Evolutionary conservation across 1,140 invertebrate species (phyloP), one percentile per base, ranked within the genome.

Genomic region (Araneus ventricosus): DNA sequence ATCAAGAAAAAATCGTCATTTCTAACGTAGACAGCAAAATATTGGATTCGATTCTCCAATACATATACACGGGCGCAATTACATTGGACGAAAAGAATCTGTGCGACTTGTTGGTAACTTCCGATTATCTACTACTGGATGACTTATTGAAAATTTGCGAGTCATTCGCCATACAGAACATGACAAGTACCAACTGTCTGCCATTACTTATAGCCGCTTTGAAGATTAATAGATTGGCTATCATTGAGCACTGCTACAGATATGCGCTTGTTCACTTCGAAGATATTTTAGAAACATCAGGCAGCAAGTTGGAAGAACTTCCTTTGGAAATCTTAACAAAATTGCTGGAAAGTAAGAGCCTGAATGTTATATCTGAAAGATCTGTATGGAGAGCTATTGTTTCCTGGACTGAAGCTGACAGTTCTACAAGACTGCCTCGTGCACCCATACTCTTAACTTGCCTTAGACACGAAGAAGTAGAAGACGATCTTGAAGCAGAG

Each of bases 91-190:
- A 41, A 27, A 52, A 82, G 14, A 82, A 82, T 52, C 39, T 82
- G 22, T 45, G 79, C 39, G 84, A 59, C 52, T 37, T 34, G 6
- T 34, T 86, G 57, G n/a, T 86, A 1, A 52, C 84, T 27, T 86
- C 84, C 7, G 84, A 86, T 34, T 86, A 86, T 3, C 61, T 86
- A 30, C 30, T 86, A n/a, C 10, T 59, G n/a, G 57, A 86, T 34
- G 57, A 59, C 7, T 61, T 86, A 14, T 10, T 86, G 10, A 14
- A 86, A 61, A n/a, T 34, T 30, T 61, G 84, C 22, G 7, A 30
- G 22, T 86, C 20, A 1, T 86, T 86, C 17, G 52, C 84, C 1
- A 22, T 86, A 4, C 84, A 61, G 24, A 59, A 22, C 3, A 27
- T 86, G 20, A 86, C 27, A 7, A 57, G 20, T 61, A 37, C 10